These are phyloP conservation scores for Parapsyche elsis DNA, from an alignment of 1,140 invertebrate species.

Conservation along the genomic window DNA sequence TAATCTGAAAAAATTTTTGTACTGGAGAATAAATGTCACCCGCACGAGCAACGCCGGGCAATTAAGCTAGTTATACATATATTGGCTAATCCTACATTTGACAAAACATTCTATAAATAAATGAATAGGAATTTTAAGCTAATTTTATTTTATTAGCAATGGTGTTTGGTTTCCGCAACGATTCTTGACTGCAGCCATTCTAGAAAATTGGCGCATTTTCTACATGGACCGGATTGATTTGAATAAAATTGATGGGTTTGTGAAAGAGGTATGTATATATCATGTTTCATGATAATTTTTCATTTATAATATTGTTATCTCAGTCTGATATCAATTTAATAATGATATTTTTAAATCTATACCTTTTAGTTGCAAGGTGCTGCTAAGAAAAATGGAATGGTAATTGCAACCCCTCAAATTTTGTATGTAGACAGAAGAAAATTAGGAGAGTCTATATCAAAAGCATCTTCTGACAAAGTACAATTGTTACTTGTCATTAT, in stretches of 20 bases:
- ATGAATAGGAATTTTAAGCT: too few species aligned
- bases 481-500: constrained; percentile 1
- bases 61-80: too few species aligned
- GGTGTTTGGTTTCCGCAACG: constrained; percentile 65
- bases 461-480: neutral
- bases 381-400: neutral
- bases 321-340: too few species aligned
- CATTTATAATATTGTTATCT: too few species aligned
- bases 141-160: constrained; percentile 48
- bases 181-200: constrained; percentile 58
- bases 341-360: too few species aligned
- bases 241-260: constrained; percentile 9
- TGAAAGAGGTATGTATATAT: constrained; percentile 31
- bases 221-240: neutral
- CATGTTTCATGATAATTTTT: too few species aligned
- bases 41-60: too few species aligned
- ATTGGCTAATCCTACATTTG: too few species aligned
- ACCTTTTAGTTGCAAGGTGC: neutral
- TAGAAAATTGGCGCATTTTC: constrained; percentile 44
- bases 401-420: neutral
- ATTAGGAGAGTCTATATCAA: neutral
- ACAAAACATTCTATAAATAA: too few species aligned
- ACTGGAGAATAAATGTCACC: too few species aligned
- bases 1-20: too few species aligned
- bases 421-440: neutral